phyloP scores from a whole-genome alignment of 2,113 vertebrate species.

The Eupsittula cactorum region DNA sequence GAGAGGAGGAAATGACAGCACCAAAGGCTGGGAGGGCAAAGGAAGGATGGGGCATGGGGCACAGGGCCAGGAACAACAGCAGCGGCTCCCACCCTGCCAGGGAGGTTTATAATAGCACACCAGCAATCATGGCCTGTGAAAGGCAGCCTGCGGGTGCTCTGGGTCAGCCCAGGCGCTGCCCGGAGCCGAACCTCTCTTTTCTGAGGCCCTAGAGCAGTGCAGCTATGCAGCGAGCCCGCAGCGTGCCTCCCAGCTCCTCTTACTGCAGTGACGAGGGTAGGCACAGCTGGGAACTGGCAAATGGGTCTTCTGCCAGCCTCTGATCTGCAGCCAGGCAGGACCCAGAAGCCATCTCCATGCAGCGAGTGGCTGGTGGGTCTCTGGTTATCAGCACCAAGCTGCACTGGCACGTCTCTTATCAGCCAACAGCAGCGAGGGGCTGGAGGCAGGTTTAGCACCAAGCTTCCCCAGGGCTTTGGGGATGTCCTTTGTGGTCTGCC shows the following conservation, averaged over 20 bases:
- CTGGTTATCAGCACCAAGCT: neutral
- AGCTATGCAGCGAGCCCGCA: neutral
- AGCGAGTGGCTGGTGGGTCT: neutral
- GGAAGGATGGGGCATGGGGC: slow-evolving; percentile 67
- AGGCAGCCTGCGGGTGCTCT: neutral
- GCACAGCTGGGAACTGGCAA: neutral
- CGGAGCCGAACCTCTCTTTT: neutral
- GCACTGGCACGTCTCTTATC: neutral
- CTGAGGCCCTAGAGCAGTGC: neutral
- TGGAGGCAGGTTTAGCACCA: neutral
- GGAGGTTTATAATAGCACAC: neutral
- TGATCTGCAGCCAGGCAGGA: neutral
- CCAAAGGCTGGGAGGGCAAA: slow-evolving; percentile 11
- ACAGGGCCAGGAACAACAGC: slow-evolving; percentile 25
- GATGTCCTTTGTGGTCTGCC: neutral
- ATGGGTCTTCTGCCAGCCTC: neutral
- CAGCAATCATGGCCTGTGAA: fast-evolving
- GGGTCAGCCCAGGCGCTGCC: neutral
- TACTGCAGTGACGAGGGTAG: neutral
- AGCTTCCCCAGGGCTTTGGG: neutral
- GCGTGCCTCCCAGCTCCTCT: neutral
- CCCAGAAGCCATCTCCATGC: neutral
- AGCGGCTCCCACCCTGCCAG: neutral
- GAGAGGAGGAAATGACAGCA: slow-evolving; percentile 62
- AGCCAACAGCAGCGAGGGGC: neutral